Conservation (phyloP, 2,888 invertebrate species). For the Tetheella fluctuosa region DNA sequence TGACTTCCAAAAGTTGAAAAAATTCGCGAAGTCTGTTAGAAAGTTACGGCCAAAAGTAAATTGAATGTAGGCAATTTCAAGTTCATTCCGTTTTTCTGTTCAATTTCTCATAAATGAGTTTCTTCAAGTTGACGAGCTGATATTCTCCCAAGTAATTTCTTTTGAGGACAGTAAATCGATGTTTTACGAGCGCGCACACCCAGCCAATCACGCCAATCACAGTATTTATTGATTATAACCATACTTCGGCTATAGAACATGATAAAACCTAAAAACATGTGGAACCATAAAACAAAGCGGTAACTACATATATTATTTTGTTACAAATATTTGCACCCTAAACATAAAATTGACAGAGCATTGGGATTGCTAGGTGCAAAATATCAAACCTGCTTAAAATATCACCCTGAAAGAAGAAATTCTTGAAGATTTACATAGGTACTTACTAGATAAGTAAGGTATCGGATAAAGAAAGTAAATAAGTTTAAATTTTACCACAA, state of each 20-base stretch:
- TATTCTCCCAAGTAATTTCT: conserved; percentile 1
- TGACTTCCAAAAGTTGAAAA: not conserved
- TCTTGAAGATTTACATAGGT: too few relatives aligned
- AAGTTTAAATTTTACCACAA: not conserved
- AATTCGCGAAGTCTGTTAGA: not conserved
- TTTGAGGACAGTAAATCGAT: conserved; percentile 5
- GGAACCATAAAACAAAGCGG: not conserved
- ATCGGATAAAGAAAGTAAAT: not conserved
- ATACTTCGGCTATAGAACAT: conserved; percentile 8
- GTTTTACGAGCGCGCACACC: conserved; percentile 7
- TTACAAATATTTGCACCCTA: too few relatives aligned
- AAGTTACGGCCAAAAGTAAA: not conserved
- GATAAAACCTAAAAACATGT: not conserved
- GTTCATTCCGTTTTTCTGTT: conserved; percentile 5
- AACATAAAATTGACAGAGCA: not conserved
- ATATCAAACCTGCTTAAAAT: too few relatives aligned
- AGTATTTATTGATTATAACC: conserved; percentile 9
- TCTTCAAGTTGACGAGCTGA: conserved; percentile 1
- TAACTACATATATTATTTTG: too few relatives aligned
- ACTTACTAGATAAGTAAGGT: not conserved
- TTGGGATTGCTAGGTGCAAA: not conserved
- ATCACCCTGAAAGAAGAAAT: too few relatives aligned
- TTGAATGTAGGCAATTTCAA: not conserved
- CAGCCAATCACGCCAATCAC: conserved; percentile 10
- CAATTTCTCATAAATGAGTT: conserved; percentile 7